Evolutionary conservation across 2,797 vertebrate genomes (phyloP).

Genomic region (Lithobates pipiens): DNA sequence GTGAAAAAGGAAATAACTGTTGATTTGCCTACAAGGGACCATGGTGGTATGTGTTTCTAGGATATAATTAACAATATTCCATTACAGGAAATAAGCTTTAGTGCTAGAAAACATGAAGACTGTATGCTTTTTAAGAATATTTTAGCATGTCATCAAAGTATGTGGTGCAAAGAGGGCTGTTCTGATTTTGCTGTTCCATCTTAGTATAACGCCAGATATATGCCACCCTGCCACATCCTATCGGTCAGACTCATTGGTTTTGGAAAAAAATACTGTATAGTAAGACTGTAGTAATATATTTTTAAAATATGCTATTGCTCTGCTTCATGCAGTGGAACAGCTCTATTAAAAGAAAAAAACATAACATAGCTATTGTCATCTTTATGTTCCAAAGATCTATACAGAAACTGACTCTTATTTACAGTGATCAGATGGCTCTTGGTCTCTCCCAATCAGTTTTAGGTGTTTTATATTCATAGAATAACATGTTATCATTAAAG

Average conservation of each 20-base stretch:
- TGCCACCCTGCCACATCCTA: not conserved
- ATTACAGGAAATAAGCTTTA: not conserved
- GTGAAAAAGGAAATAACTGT: constrained; percentile 41
- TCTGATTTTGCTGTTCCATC: not conserved
- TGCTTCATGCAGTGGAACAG: not conserved
- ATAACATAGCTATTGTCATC: no score
- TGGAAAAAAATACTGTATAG: not conserved
- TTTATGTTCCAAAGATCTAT: no score
- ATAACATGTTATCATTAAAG: no score
- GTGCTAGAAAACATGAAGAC: not conserved
- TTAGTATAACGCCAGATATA: not conserved
- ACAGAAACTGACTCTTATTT: no score
- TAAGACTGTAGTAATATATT: not conserved
- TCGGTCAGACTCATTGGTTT: not conserved
- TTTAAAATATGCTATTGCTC: not conserved
- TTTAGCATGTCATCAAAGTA: not conserved
- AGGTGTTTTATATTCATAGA: no score
- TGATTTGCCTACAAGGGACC: constrained; percentile 21
- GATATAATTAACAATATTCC: constrained; percentile 20
- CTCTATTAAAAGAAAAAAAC: no score
- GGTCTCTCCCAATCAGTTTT: no score
- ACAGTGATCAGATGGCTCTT: no score
- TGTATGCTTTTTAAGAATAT: not conserved
- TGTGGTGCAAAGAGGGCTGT: not conserved
- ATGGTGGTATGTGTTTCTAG: constrained; percentile 26